Base-by-base conservation (phyloP, 64 coral and sea anemone species). In the Stylophora pistillata region DNA sequence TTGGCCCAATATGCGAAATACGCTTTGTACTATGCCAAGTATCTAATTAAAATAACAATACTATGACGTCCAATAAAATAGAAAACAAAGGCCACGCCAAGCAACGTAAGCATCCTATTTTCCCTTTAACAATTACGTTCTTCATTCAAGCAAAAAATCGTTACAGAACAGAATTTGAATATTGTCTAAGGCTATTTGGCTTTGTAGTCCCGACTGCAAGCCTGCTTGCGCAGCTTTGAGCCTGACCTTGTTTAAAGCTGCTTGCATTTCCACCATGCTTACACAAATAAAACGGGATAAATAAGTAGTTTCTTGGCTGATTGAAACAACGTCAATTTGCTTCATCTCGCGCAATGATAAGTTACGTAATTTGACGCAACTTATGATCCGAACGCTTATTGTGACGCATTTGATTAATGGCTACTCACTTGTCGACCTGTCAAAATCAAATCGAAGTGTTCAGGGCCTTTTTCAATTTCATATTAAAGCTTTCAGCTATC, bases 1-100 rank as follows among this genome's bases (percentile, higher is more conserved):
- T 52, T 76, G 73, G 21, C 73, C 13, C 73, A 76, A 76, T 76
- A 15, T 72, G 70, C 69, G 25, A 72, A 64, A 21, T 23, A 72
- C 7, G 28, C 70, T 72, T 72, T 72, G 70, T 72, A 15, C 72
- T 33, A 13, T 16, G 72, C 16, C 72, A 74, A 74, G 31, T n/a
- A n/a, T n/a, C n/a, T n/a, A n/a, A n/a, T n/a, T n/a, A n/a, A n/a
- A n/a, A n/a, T n/a, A n/a, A n/a, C n/a, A n/a, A n/a, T n/a, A n/a
- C n/a, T n/a, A n/a, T n/a, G n/a, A n/a, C n/a, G n/a, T n/a, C n/a
- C n/a, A n/a, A n/a, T n/a, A n/a, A n/a, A n/a, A n/a, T n/a, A n/a
- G n/a, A n/a, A n/a, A n/a, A n/a, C n/a, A n/a, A n/a, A n/a, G n/a
- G n/a, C n/a, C n/a, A n/a, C n/a, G n/a, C n/a, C n/a, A n/a, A n/a